Evolutionary conservation across 1,140 invertebrate genomes (phyloP), one percentile per base, ranked within the genome.

Genomic region (Drosophila yakuba): DNA sequence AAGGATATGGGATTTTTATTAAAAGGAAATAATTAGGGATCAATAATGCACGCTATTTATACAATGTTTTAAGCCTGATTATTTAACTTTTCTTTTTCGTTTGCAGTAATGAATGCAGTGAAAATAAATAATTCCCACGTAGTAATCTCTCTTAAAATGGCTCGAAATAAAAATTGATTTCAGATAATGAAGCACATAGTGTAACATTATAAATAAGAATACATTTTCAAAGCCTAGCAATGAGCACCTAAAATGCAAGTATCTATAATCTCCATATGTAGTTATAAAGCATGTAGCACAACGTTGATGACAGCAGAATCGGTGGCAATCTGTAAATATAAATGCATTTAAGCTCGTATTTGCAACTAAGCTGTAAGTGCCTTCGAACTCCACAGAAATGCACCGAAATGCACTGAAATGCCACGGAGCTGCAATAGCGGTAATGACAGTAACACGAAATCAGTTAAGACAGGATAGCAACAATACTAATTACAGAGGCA

Each of bases 371-470:
- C 35, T 38, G 58, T 10, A 54, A 41, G 52, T 41, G 32, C 36
- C 25, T 15, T 41, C 59, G 52, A 61, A 39, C 35, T 14, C 47
- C 25, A 39, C 17, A 5, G 36, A 11, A 20, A 25, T 15, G 20
- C 7, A 36, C 35, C 8, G 35, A 10, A 12, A 36, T 25, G 14
- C 36, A 14, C 12, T 4, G 36, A 38, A 38, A 38, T 11, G 11
- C 41, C 25, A n/a, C 50, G 32, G 28, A 10, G 28, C n/a, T 32
- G 14, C 28, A 62, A 58, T 14, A 64, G 32, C 57, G 14, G 39
- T 64, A 64, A 62, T 64, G 62, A 61, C 57, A 36, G 57, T 28
- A 61, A 59, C 59, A 43, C 36, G 52, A 35, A 64, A 62, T 45
- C 39, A 44, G 55, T 43, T 25, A 32, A 63, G 28, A 12, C 28